Evolutionary conservation across 2,797 vertebrate genomes (phyloP).

Genomic region (Anniella stebbinsi): DNA sequence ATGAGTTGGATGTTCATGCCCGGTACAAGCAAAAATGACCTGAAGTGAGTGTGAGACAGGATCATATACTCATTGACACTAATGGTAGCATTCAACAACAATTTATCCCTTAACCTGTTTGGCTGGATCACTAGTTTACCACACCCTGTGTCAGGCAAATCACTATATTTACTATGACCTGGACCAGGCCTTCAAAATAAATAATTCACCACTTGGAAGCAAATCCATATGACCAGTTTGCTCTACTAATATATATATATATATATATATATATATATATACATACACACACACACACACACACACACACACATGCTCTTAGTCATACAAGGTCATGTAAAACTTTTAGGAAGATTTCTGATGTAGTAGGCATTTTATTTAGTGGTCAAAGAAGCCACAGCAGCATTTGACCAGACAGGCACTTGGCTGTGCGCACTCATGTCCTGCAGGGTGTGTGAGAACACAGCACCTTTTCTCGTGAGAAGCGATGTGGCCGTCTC

Average conservation of each 20-base stretch:
- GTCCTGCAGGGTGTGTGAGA: neutral
- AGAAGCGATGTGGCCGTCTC: slow-evolving; percentile 30
- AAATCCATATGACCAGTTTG: neutral
- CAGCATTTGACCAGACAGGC: neutral
- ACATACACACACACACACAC: no score
- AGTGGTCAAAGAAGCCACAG: neutral
- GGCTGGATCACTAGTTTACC: neutral
- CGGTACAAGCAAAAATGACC: neutral
- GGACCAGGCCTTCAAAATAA: neutral
- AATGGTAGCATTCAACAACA: neutral
- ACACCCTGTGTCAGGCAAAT: neutral
- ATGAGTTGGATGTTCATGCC: neutral
- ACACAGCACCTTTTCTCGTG: neutral
- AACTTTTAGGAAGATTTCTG: neutral
- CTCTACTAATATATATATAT: neutral
- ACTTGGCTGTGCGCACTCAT: neutral
- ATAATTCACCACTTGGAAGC: neutral
- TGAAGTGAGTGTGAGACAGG: neutral
- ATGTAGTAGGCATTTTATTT: neutral
- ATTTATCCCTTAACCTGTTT: neutral
- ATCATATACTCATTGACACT: neutral
- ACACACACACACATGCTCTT: no score
- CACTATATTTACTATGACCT: neutral
- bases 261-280: neutral
- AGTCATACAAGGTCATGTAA: neutral